Base-by-base conservation (phyloP, 2,888 invertebrate species). In the Parasteatoda lunata region DNA sequence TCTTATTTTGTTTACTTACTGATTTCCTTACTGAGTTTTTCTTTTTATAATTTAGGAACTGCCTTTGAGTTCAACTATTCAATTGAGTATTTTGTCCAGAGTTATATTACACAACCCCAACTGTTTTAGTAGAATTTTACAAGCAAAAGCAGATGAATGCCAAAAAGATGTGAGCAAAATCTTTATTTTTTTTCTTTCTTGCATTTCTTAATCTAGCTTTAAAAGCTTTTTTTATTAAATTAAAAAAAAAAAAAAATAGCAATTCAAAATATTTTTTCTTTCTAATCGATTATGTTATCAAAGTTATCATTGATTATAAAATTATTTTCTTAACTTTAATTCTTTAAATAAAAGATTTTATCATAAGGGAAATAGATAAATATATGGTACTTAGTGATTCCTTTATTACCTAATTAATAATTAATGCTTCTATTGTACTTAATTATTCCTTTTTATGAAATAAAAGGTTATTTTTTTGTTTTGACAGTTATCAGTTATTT, bases 51-150 rank as follows among this genome's bases (percentile, higher is more conserved):
- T 81, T 47, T 94, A 95, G 90, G 95, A 95, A 76, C 94, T 94
- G 77, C 95, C 96, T 0, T 92, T 95, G 93, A 94, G 96, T 4
- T 94, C 96, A 92, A 94, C 96, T 0, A 94, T 96, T 91, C 95
- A 96, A 91, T 93, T 97, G 68, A 95, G 95, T 83, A 94, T 97
- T 7, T 92, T 97, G 13, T 95, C 96, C 0, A 94, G 97, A 71
- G 94, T 97, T 49, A 94, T 97, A 49, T 90, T 93, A 6, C 91
- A 92, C 84, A 91, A 92, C 88, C 90, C 90, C 77, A 90, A 90
- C 1, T 91, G 91, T 80, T 90, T 92, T 90, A 91, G 91, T 90
- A 89, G 90, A 49, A 90, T 91, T 49, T 81, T 92, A 8, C 90
- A 91, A 71, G 90, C 91, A 78, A 88, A 91, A 51, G 90, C 92